phyloP scores from a whole-genome alignment of 92 coral and sea anemone genomes.

The Epizoanthus ramosus region DNA sequence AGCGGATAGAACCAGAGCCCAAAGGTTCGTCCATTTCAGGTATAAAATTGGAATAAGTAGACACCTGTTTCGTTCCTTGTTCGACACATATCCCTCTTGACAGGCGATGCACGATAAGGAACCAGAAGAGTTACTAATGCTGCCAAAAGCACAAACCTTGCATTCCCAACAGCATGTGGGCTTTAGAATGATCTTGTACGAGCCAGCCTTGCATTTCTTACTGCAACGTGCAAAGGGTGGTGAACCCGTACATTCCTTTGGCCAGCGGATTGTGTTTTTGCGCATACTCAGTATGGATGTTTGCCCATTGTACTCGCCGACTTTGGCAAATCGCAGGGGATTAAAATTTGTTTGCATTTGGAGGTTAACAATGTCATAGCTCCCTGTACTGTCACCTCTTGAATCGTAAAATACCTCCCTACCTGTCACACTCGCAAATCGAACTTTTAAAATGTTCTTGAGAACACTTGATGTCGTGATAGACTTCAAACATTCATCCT shows the following conservation, averaged over 20 bases:
- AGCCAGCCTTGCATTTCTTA: conserved; percentile 59
- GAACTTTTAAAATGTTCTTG: conserved; percentile 43
- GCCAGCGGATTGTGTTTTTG: conserved; percentile 50
- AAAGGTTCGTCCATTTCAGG: conserved; percentile 57
- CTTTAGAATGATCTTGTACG: conserved; percentile 42
- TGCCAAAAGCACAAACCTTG: conserved; percentile 55
- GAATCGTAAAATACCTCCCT: conserved; percentile 59
- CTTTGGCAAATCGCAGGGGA: conserved; percentile 24
- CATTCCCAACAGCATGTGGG: conserved; percentile 82
- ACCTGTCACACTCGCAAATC: conserved; percentile 50
- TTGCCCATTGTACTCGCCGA: conserved; percentile 50
- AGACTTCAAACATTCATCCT: conserved; percentile 34
- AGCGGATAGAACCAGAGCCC: conserved; percentile 56
- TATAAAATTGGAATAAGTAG: conserved; percentile 50
- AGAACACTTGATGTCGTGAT: conserved; percentile 42
- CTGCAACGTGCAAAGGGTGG: conserved; percentile 65
- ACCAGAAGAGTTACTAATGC: conserved; percentile 56
- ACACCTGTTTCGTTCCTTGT: conserved; percentile 54
- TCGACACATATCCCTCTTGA: conserved; percentile 44
- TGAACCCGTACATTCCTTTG: conserved; percentile 29
- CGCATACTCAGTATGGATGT: conserved; percentile 27
- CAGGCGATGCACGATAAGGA: conserved; percentile 62
- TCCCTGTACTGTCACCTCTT: conserved; percentile 58
- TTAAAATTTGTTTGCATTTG: background rate
- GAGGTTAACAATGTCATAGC: conserved; percentile 50